Percentiles rank a stretch among this genome's conserved stretches.
Conservation (phyloP, 1,140 invertebrate genomes). For the Asbolus verrucosus region DNA sequence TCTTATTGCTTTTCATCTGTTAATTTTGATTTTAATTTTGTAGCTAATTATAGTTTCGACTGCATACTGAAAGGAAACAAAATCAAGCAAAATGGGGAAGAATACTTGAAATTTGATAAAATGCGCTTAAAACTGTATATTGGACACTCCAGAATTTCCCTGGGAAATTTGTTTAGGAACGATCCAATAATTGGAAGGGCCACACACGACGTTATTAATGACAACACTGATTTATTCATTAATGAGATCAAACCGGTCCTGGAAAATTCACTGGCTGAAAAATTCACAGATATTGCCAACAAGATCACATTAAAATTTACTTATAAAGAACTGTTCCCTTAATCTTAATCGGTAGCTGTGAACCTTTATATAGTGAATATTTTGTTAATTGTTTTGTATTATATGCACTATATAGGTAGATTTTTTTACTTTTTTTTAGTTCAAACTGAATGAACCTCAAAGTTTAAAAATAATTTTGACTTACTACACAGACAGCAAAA, state of each 20-base stretch:
- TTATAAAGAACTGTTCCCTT: slow-evolving; percentile 76
- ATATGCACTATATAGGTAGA: too few relatives aligned
- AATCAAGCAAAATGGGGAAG: slow-evolving; percentile 65
- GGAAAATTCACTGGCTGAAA: slow-evolving; percentile 71
- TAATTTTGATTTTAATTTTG: slow-evolving; percentile 58
- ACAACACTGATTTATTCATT: slow-evolving; percentile 73
- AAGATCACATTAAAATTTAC: slow-evolving; percentile 77
- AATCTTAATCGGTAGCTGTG: slow-evolving; percentile 51
- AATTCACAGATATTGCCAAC: slow-evolving; percentile 77
- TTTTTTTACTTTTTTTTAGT: too few relatives aligned
- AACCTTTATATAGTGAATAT: background rate
- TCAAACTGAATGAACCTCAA: too few relatives aligned
- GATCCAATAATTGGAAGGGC: slow-evolving; percentile 68
- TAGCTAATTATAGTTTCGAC: slow-evolving; percentile 71
- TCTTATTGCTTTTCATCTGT: background rate
- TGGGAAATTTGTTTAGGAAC: slow-evolving; percentile 74
- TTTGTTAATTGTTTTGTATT: background rate
- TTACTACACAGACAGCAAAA: too few relatives aligned
- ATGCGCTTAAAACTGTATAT: slow-evolving; percentile 70
- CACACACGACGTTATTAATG: slow-evolving; percentile 66
- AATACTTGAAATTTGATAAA: slow-evolving; percentile 71
- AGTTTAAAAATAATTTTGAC: too few relatives aligned
- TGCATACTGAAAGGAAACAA: slow-evolving; percentile 70
- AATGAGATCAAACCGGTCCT: slow-evolving; percentile 75
- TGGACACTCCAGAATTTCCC: slow-evolving; percentile 67